Conservation (phyloP, 2,113 vertebrate species). For the Natator depressus region DNA sequence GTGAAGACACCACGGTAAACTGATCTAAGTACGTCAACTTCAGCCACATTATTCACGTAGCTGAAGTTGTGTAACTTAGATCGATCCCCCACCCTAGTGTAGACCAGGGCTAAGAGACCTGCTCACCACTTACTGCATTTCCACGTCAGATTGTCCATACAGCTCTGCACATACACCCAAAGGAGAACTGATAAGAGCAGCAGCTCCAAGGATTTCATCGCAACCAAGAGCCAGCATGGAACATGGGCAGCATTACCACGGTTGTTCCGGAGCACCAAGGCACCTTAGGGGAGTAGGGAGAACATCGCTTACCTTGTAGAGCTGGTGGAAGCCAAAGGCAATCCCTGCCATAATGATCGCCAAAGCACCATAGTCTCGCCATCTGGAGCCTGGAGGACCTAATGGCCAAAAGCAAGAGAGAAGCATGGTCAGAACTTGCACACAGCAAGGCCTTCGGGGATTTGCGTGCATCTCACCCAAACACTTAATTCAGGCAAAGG, state of each 20-base stretch:
- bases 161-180: neutral
- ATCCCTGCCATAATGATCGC: slow-evolving; percentile 94
- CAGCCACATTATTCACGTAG: no score
- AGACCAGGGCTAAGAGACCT: neutral
- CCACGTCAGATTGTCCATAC: neutral
- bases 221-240: neutral
- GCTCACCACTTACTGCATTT: neutral
- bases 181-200: neutral
- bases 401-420: neutral
- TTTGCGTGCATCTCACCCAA: neutral
- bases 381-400: slow-evolving; percentile 89
- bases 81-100: no score
- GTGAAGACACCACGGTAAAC: no score
- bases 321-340: slow-evolving; percentile 94
- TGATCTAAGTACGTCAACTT: no score
- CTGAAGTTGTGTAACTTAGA: no score
- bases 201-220: neutral
- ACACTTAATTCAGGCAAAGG: neutral
- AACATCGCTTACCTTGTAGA: slow-evolving; percentile 87
- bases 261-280: neutral
- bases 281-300: neutral
- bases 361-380: slow-evolving; percentile 94
- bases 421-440: neutral
- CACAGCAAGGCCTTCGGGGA: neutral
- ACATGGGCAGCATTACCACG: neutral